Evolutionary conservation across 2,113 vertebrate species (phyloP).

Genomic region (Elephas maximus): DNA sequence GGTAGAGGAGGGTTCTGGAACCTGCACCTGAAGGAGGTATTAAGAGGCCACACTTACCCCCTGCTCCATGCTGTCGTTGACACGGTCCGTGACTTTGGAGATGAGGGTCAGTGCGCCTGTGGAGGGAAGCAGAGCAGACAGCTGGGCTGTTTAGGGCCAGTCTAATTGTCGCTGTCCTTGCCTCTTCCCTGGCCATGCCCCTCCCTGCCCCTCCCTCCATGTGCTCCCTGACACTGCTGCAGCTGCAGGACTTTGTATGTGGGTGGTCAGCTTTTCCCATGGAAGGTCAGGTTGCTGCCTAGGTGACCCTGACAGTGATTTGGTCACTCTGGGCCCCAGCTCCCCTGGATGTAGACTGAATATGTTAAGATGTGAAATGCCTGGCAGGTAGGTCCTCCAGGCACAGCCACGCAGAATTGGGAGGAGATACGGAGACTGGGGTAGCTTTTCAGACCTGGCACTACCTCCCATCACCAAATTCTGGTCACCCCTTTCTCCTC

Average conservation of each 20-base stretch:
- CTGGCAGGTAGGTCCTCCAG: not conserved
- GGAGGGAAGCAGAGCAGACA: constrained; percentile 66
- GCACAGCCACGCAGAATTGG: not conserved
- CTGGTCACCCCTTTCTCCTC: not conserved
- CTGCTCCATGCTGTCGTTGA: constrained; percentile 96
- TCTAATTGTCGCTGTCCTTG: rapidly evolving
- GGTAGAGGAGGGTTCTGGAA: not conserved
- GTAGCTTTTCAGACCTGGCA: not conserved
- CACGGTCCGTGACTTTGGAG: constrained; percentile 95
- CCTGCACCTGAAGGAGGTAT: not conserved
- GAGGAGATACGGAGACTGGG: not conserved
- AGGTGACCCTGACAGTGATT: not conserved
- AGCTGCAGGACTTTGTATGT: not conserved
- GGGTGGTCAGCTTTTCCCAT: not conserved
- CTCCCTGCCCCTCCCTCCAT: not conserved
- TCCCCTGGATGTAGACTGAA: not conserved
- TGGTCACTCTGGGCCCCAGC: not conserved
- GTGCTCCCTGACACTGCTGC: rapidly evolving
- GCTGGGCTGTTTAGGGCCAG: not conserved
- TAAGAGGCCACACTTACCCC: constrained; percentile 91
- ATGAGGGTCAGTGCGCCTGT: constrained; percentile 95
- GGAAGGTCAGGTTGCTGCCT: not conserved
- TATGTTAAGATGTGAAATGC: not conserved
- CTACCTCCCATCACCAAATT: not conserved
- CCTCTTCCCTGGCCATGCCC: too few relatives aligned